These are phyloP conservation scores for Kuschelorhynchus macadamiae DNA, from an alignment of 2,888 invertebrate genomes.

Conservation along the genomic window DNA sequence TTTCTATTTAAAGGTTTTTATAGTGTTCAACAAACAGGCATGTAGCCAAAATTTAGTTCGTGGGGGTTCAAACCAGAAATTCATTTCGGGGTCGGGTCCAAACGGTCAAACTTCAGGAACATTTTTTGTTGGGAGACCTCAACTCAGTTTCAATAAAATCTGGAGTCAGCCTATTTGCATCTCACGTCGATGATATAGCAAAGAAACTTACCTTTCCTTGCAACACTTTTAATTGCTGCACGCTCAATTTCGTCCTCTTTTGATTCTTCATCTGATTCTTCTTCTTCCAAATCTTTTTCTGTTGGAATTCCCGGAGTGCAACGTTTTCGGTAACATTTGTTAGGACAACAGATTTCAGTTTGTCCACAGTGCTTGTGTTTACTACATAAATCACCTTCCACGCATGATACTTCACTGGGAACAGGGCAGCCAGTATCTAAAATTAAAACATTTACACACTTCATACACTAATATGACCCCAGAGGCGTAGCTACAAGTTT, in stretches of 20 bases:
- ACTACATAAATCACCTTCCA: conserved; percentile 39
- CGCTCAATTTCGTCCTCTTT: conserved; percentile 23
- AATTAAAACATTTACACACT: neutral
- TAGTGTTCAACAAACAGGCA: no score
- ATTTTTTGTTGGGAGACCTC: no score
- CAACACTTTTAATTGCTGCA: conserved; percentile 6
- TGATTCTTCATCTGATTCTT: conserved; percentile 38
- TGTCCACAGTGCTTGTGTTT: conserved; percentile 45
- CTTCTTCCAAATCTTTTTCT: conserved; percentile 36
- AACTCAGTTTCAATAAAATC: no score
- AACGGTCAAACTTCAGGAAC: no score
- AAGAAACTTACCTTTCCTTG: conserved; percentile 10
- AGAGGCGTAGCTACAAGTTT: no score
- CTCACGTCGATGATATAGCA: no score
- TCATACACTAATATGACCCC: no score
- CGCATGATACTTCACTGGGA: conserved; percentile 35
- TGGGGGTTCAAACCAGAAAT: no score
- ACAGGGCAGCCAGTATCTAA: conserved; percentile 47
- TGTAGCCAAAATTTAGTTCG: no score
- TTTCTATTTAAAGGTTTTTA: no score
- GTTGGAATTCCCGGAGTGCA: conserved; percentile 45
- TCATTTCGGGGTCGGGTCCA: no score
- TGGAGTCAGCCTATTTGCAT: no score
- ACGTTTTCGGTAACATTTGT: conserved; percentile 49
- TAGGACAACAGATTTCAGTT: conserved; percentile 46